Base-by-base conservation (phyloP, 2,797 vertebrate species). In the Nannoperca australis region DNA sequence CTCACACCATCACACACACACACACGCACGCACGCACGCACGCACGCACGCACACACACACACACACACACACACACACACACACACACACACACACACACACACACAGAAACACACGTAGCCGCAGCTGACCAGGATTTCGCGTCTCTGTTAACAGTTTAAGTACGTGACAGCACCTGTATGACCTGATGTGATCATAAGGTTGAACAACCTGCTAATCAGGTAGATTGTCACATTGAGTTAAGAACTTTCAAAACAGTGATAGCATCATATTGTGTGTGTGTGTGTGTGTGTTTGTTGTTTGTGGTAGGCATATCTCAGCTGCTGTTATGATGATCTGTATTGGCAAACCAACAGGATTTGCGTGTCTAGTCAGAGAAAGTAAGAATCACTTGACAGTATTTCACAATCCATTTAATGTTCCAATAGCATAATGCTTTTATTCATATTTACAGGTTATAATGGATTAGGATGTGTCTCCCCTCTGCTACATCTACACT, bases 131-230 rank as follows among this genome's bases (percentile, higher is more conserved):
- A 73, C 65, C 65, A 36, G 47, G 70, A 77, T 68, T 73, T 73
- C 3, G n/a, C 3, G 10, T 44, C 62, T 30, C n/a, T 8, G n/a
- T 44, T 65, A 62, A 73, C 30, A 1, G 71, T 45, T 59, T 2
- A 15, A 66, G 75, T 60, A 3, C 38, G 49, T 55, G 53, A 30
- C 12, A 17, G 32, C 62, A 85, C 81, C 77, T 82, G 85, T 77
- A 75, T 71, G 68, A 76, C 68, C 61, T 73, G 63, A 60, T 11
- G 2, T 44, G 54, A 63, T 18, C 8, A 22, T 58, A 36, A 81
- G 64, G 61, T 72, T 51, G 78, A 83, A 56, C 76, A 88, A 89
- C 86, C 74, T 63, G 87, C 45, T 81, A 34, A 59, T 87, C 87
- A 78, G 70, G 87, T 82, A 6, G 17, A 73, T 60, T 72, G 34